A percentile compares a stretch with the other conserved stretches of the same genome.
These are phyloP conservation scores for Cisticola juncidis DNA, from an alignment of 2,113 vertebrate genomes.

Conservation along the genomic window DNA sequence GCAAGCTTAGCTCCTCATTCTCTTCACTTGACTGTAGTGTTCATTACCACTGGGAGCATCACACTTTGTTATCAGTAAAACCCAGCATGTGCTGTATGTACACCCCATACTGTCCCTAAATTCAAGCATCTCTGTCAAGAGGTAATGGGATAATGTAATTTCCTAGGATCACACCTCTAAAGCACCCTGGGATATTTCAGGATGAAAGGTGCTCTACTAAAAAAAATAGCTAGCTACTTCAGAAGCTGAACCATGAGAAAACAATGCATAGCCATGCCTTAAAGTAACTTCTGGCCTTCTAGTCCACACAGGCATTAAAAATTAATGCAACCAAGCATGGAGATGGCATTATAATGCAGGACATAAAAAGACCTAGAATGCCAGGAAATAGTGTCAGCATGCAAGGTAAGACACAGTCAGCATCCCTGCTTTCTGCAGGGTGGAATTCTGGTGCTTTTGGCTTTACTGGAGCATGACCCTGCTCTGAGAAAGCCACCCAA, in stretches of 20 bases:
- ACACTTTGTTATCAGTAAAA: neutral
- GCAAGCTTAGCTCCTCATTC: neutral
- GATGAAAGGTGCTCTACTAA: neutral
- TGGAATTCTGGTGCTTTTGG: neutral
- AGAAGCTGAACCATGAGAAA: neutral
- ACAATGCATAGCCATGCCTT: neutral
- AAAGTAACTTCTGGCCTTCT: neutral
- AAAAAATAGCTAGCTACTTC: neutral
- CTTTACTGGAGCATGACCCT: neutral
- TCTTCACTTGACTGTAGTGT: neutral
- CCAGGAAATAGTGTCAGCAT: neutral
- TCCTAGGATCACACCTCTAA: neutral
- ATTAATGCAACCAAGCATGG: neutral
- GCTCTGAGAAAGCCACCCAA: neutral
- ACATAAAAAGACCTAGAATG: neutral
- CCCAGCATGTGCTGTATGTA: neutral
- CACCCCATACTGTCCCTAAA: neutral
- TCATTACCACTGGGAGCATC: neutral
- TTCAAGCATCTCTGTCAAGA: neutral
- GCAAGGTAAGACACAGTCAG: neutral
- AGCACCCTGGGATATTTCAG: neutral
- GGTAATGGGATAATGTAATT: neutral
- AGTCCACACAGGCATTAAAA: neutral
- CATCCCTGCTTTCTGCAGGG: neutral
- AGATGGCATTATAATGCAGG: neutral